These are phyloP conservation scores for Cheirogaleus major DNA, from an alignment of 2,797 vertebrate species.

Conservation along the genomic window DNA sequence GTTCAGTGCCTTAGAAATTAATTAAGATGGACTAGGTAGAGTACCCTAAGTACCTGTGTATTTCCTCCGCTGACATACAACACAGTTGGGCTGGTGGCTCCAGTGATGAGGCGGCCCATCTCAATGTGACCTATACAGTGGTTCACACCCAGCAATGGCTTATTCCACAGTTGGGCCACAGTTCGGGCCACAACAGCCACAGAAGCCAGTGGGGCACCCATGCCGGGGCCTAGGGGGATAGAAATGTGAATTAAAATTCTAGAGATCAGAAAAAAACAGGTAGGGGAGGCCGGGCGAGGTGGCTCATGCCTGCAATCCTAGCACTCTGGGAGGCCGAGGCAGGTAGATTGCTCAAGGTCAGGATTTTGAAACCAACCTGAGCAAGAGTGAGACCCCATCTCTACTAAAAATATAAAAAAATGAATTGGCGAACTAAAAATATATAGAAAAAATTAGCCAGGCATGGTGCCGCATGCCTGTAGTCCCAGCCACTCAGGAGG, in stretches of 20 bases:
- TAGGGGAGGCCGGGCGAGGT: too few relatives aligned
- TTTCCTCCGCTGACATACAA: conserved; percentile 97
- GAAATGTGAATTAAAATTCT: not conserved
- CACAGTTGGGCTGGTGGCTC: conserved; percentile 92
- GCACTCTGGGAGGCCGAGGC: too few relatives aligned
- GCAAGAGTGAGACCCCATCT: too few relatives aligned
- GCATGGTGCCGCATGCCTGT: too few relatives aligned
- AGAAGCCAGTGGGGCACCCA: conserved; percentile 93
- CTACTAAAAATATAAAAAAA: too few relatives aligned
- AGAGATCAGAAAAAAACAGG: not conserved
- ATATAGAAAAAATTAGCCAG: too few relatives aligned
- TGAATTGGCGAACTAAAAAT: too few relatives aligned
- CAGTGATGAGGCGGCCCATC: conserved; percentile 95
- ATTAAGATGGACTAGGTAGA: not conserved
- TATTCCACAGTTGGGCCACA: conserved; percentile 93
- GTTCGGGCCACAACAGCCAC: conserved; percentile 94
- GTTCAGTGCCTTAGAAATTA: not conserved
- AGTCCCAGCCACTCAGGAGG: too few relatives aligned
- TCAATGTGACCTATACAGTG: conserved; percentile 97
- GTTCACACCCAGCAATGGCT: conserved; percentile 93
- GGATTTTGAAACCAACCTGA: too few relatives aligned
- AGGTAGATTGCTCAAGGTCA: too few relatives aligned
- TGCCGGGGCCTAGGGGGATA: conserved; percentile 91
- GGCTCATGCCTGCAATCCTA: too few relatives aligned
- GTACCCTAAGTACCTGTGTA: conserved; percentile 90